Conservation (phyloP, 2,888 invertebrate genomes). For the Diogma glabrata region DNA sequence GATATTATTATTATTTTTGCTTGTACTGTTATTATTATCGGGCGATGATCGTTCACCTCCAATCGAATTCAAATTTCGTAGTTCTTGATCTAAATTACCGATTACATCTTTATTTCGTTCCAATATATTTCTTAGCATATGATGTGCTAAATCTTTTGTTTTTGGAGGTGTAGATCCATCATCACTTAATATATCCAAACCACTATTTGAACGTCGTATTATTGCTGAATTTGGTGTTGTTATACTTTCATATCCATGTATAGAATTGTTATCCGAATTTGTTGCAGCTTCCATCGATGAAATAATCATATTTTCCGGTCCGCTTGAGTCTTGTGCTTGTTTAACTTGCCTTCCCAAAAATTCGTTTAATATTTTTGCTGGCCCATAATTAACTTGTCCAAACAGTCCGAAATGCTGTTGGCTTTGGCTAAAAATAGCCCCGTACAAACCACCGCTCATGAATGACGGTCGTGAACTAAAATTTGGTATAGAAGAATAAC, state of each 20-base stretch:
- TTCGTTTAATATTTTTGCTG: conserved; percentile 87
- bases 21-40: conserved; percentile 33
- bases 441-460: conserved; percentile 78
- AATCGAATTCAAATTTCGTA: conserved; percentile 38
- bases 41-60: conserved; percentile 31
- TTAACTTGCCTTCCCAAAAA: conserved; percentile 70
- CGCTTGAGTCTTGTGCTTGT: conserved; percentile 51
- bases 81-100: conserved; percentile 56
- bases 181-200: conserved; percentile 11
- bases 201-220: conserved; percentile 11
- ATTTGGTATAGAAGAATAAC: conserved; percentile 71
- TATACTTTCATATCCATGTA: conserved; percentile 17
- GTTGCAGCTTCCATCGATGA: conserved; percentile 36
- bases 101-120: conserved; percentile 80
- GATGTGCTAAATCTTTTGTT: conserved; percentile 53
- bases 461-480: conserved; percentile 68
- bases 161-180: conserved; percentile 20
- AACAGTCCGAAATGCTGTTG: conserved; percentile 72
- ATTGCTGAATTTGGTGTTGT: conserved; percentile 8
- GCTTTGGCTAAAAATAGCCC: conserved; percentile 71
- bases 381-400: conserved; percentile 72
- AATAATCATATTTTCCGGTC: conserved; percentile 38
- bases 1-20: conserved; percentile 26
- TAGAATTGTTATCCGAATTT: conserved; percentile 23
- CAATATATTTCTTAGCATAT: conserved; percentile 81